These are phyloP conservation scores for Lophotis ruficrista DNA, from an alignment of 2,113 vertebrate genomes.

Conservation along the genomic window DNA sequence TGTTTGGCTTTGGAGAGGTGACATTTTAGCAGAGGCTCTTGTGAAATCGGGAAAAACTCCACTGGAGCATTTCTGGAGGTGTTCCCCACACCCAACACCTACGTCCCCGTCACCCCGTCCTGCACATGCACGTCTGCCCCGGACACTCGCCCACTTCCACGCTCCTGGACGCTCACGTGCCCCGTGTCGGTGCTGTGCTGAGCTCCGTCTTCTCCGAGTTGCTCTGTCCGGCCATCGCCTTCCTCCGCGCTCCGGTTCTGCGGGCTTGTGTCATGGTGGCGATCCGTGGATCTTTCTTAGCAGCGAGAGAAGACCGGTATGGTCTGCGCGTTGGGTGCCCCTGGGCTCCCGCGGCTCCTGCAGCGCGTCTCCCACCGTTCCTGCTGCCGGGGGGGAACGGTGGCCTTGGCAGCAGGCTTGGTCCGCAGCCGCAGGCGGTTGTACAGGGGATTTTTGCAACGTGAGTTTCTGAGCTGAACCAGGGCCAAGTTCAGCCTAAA, in stretches of 20 bases:
- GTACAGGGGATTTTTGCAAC: neutral
- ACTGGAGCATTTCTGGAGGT: neutral
- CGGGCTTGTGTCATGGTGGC: neutral
- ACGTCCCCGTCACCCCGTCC: neutral
- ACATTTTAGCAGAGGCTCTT: slow-evolving; percentile 39
- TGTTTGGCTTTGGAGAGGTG: slow-evolving; percentile 39
- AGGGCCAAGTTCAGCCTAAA: slow-evolving; percentile 1
- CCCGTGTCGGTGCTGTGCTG: neutral
- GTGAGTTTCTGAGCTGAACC: neutral
- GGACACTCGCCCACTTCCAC: neutral
- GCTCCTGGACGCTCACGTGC: neutral
- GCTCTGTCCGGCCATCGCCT: neutral
- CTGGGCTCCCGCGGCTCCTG: neutral
- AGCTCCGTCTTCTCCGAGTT: neutral
- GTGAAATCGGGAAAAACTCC: slow-evolving; percentile 25
- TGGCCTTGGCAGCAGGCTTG: neutral
- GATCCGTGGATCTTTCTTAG: neutral
- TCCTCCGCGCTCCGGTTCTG: fast-evolving
- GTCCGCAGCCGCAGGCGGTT: neutral
- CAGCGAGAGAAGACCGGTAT: neutral
- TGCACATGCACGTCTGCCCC: neutral
- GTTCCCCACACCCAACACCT: slow-evolving; percentile 41
- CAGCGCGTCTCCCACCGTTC: fast-evolving
- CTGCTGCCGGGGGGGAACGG: fast-evolving
- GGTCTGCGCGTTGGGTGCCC: neutral